Conservation (phyloP, 2,888 invertebrate genomes). For the Chydorus sphaericus region DNA sequence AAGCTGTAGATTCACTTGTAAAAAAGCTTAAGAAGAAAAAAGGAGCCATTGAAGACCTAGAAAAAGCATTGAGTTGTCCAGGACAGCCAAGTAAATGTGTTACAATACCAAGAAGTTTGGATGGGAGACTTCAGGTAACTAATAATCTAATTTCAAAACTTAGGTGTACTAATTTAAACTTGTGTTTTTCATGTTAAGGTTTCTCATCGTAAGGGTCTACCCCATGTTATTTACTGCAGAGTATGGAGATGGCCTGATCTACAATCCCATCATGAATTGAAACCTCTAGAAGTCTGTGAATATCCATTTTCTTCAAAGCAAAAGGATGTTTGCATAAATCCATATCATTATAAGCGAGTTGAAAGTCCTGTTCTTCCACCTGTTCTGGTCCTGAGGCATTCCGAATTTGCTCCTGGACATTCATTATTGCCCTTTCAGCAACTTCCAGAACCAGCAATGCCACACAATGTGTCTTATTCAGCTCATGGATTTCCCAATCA, state of each 20-base stretch:
- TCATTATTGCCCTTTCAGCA: slow-evolving; percentile 77
- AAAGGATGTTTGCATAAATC: slow-evolving; percentile 98
- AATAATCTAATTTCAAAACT: no score
- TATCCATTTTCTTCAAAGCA: slow-evolving; percentile 94
- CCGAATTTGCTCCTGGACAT: slow-evolving; percentile 86
- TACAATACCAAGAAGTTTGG: slow-evolving; percentile 91
- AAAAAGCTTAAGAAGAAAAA: slow-evolving; percentile 92
- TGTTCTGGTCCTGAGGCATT: slow-evolving; percentile 90
- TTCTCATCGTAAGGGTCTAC: slow-evolving; percentile 91
- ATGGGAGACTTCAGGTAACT: slow-evolving; percentile 80
- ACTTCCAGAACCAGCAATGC: slow-evolving; percentile 74
- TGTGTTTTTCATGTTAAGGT: slow-evolving; percentile 27
- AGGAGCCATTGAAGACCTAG: slow-evolving; percentile 84
- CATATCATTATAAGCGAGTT: slow-evolving; percentile 96
- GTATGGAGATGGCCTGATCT: slow-evolving; percentile 99
- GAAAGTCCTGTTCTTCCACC: slow-evolving; percentile 77
- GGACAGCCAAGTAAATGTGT: slow-evolving; percentile 93
- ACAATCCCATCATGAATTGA: slow-evolving; percentile 94
- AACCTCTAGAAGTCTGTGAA: slow-evolving; percentile 86
- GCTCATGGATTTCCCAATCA: slow-evolving; percentile 42
- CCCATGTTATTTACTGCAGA: slow-evolving; percentile 97
- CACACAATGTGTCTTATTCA: slow-evolving; percentile 80
- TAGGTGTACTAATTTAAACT: no score
- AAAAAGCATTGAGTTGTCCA: slow-evolving; percentile 83
- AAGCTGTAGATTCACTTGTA: slow-evolving; percentile 92